Evolutionary conservation across 2,888 invertebrate species (phyloP).

Genomic region (Tineola bisselliella): DNA sequence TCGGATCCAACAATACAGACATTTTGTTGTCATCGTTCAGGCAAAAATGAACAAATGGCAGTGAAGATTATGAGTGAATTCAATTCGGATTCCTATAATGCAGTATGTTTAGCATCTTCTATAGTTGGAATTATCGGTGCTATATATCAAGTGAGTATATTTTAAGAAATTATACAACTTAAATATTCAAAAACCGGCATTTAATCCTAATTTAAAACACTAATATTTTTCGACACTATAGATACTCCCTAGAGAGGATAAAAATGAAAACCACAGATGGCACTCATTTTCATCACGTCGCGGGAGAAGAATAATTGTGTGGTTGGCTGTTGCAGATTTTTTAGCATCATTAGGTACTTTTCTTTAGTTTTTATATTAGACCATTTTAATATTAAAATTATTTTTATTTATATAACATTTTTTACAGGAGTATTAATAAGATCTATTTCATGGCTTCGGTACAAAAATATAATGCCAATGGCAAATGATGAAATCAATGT

Average conservation of each 20-base stretch:
- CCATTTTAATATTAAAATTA: too few relatives aligned
- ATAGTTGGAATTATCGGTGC: slow-evolving; percentile 79
- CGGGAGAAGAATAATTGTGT: slow-evolving; percentile 77
- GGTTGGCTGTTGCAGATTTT: slow-evolving; percentile 82
- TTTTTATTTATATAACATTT: background rate
- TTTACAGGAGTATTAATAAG: slow-evolving; percentile 74
- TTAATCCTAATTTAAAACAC: background rate
- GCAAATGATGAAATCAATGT: slow-evolving; percentile 73
- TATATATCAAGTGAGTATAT: slow-evolving; percentile 74
- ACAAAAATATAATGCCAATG: slow-evolving; percentile 73
- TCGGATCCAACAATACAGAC: slow-evolving; percentile 88
- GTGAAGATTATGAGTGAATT: slow-evolving; percentile 76
- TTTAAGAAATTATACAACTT: too few relatives aligned
- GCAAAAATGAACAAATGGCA: slow-evolving; percentile 71
- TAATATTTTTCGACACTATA: slow-evolving; percentile 26
- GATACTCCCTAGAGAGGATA: slow-evolving; percentile 72
- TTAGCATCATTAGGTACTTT: slow-evolving; percentile 76
- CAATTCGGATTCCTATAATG: slow-evolving; percentile 78
- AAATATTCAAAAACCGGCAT: too few relatives aligned
- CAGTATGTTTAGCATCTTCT: slow-evolving; percentile 78
- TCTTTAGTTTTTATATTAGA: background rate
- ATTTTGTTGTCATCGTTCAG: slow-evolving; percentile 79
- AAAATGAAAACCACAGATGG: slow-evolving; percentile 61
- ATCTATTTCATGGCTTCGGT: slow-evolving; percentile 74
- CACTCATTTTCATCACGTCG: slow-evolving; percentile 69